Evolutionary conservation across 2,113 vertebrate species (phyloP).

Genomic region (Lonchura striata): DNA sequence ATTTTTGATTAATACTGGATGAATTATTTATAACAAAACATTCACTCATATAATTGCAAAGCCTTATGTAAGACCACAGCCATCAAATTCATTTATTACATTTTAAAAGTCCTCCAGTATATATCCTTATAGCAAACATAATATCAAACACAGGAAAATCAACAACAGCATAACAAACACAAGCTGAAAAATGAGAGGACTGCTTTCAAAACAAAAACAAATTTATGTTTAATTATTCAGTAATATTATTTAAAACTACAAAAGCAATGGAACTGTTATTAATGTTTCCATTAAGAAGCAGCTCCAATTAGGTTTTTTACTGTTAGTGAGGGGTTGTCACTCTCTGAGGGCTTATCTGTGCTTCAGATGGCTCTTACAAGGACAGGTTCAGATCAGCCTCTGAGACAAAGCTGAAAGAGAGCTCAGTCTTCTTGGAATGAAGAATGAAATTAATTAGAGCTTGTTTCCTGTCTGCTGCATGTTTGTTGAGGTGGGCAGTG

Average conservation of each 20-base stretch:
- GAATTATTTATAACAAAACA: conserved; percentile 58
- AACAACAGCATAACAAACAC: background rate
- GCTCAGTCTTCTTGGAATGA: background rate
- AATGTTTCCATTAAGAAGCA: background rate
- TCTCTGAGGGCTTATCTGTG: background rate
- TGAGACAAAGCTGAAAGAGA: background rate
- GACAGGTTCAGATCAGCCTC: background rate
- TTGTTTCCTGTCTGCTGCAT: background rate
- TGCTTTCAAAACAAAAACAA: background rate
- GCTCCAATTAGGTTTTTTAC: background rate
- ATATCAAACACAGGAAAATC: background rate
- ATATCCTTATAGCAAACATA: background rate
- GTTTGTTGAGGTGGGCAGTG: background rate
- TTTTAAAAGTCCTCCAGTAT: background rate
- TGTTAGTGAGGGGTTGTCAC: background rate
- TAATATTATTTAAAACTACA: conserved; percentile 16
- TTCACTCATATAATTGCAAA: background rate
- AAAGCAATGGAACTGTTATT: background rate
- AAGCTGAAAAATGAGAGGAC: background rate
- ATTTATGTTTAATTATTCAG: conserved; percentile 28
- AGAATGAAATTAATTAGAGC: background rate
- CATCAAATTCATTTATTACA: background rate
- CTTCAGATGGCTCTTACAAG: background rate
- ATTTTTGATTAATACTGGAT: conserved; percentile 49
- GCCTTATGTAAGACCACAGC: background rate